These are phyloP conservation scores for Crotalus helleri DNA, from an alignment of 2,113 vertebrate species.

Conservation along the genomic window DNA sequence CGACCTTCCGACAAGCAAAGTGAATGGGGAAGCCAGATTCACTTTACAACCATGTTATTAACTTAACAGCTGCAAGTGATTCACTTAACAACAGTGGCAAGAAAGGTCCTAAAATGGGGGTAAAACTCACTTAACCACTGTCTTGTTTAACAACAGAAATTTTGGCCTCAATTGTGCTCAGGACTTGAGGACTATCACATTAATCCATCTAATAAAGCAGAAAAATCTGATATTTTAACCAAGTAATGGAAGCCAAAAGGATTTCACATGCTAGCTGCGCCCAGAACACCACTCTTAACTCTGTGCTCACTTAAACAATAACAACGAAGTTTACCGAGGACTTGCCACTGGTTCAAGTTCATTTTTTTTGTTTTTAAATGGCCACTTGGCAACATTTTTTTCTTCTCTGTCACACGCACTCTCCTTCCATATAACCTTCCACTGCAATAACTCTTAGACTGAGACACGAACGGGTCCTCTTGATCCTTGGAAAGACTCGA, in stretches of 20 bases:
- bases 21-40: not conserved
- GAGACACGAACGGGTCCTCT: not conserved
- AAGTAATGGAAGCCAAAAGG: not conserved
- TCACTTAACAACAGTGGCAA: not conserved
- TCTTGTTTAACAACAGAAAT: not conserved
- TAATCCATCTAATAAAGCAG: not conserved
- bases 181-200: not conserved
- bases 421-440: not conserved
- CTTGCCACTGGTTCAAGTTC: not conserved
- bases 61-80: not conserved
- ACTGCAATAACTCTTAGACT: not conserved
- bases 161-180: not conserved
- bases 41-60: not conserved
- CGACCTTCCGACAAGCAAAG: not conserved
- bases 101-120: not conserved
- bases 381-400: not conserved
- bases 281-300: too few relatives aligned
- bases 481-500: not conserved
- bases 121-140: not conserved
- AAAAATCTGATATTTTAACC: not conserved
- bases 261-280: not conserved
- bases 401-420: not conserved
- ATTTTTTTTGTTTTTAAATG: not conserved
- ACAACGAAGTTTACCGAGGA: not conserved
- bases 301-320: not conserved